Evolutionary conservation across 1,140 invertebrate species (phyloP).

Genomic region (Pogonus chalceus): DNA sequence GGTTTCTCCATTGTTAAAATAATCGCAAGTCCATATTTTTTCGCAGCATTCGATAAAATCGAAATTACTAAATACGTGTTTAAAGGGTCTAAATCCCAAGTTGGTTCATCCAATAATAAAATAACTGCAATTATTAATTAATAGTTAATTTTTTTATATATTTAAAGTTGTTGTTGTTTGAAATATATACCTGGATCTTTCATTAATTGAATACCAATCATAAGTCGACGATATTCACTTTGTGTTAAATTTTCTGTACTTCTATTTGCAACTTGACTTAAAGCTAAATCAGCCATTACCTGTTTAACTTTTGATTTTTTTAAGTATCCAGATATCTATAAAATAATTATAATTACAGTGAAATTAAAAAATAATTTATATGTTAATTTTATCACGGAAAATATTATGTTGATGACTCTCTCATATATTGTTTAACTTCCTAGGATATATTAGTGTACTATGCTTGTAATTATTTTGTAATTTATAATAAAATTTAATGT

Average conservation of each 20-base stretch:
- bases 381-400: too few relatives aligned
- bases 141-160: conserved; percentile 9
- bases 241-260: conserved; percentile 66
- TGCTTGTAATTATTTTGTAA: too few relatives aligned
- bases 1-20: conserved; percentile 88
- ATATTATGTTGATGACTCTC: too few relatives aligned
- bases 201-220: conserved; percentile 78
- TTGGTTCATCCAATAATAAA: conserved; percentile 80
- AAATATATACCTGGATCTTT: conserved; percentile 62
- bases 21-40: conserved; percentile 80
- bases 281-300: conserved; percentile 78
- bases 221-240: conserved; percentile 73
- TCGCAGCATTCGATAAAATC: conserved; percentile 83
- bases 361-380: too few relatives aligned
- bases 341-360: too few relatives aligned
- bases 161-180: neutral
- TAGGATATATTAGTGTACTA: too few relatives aligned
- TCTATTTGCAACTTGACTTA: conserved; percentile 77
- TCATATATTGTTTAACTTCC: too few relatives aligned
- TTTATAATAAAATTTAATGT: too few relatives aligned
- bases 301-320: conserved; percentile 68
- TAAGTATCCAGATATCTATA: conserved; percentile 55
- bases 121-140: conserved; percentile 49
- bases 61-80: conserved; percentile 88
- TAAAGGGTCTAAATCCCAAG: conserved; percentile 79